Conservation (phyloP, 2,113 vertebrate genomes). For the Melanotaenia duboulayi region DNA sequence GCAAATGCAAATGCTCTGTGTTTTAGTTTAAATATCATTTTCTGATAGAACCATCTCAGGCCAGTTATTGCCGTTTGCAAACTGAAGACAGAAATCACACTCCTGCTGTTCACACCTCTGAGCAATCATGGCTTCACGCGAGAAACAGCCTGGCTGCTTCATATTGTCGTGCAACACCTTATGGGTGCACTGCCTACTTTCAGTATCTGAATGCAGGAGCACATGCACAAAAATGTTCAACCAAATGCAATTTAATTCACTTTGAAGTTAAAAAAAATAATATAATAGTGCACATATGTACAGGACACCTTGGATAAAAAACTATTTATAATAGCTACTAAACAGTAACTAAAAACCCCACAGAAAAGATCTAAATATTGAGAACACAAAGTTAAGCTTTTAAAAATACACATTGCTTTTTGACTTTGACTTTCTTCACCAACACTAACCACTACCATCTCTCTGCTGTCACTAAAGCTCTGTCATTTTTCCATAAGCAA, state of each 20-base stretch:
- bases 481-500: conserved; percentile 11
- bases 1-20: not conserved
- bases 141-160: conserved; percentile 55
- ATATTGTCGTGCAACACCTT: conserved; percentile 47
- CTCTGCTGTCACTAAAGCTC: conserved; percentile 51
- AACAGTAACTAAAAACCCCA: not conserved
- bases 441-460: conserved; percentile 43
- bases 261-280: conserved; percentile 8
- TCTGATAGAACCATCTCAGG: conserved; percentile 2
- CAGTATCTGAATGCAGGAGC: conserved; percentile 26
- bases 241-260: conserved; percentile 8
- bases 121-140: conserved; percentile 32
- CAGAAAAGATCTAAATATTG: conserved; percentile 22
- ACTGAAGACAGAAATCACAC: conserved; percentile 15
- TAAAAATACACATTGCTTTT: conserved; percentile 42
- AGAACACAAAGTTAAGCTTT: conserved; percentile 18
- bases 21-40: conserved; percentile 20
- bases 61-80: conserved; percentile 30
- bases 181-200: conserved; percentile 43
- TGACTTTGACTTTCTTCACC: conserved; percentile 39
- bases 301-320: conserved; percentile 17
- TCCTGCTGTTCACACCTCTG: conserved; percentile 55
- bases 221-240: conserved; percentile 11
- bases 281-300: conserved; percentile 1
- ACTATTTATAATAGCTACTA: not conserved